A percentile compares a stretch with the other conserved stretches of the same genome.
Conservation (phyloP, 2,797 vertebrate genomes). For the Varecia variegata region DNA sequence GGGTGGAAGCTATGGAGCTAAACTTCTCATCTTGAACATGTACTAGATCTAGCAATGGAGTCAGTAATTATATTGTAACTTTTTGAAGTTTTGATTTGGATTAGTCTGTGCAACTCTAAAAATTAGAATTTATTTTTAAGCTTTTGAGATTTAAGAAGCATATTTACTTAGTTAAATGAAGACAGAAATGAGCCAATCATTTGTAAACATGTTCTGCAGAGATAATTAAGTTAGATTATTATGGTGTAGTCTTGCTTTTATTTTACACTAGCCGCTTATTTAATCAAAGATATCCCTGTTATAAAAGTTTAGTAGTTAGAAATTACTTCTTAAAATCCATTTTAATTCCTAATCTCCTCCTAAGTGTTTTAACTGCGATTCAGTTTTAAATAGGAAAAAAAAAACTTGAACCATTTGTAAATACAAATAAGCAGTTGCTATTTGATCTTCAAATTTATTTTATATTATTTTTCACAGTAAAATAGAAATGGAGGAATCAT, state of each 20-base stretch:
- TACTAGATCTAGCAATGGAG: conserved; percentile 43
- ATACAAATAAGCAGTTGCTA: conserved; percentile 61
- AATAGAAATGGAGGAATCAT: conserved; percentile 66
- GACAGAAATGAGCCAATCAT: conserved; percentile 59
- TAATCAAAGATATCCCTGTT: conserved; percentile 77
- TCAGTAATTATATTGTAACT: neutral
- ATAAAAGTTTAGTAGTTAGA: conserved; percentile 69
- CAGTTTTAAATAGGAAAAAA: conserved; percentile 56
- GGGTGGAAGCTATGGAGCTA: conserved; percentile 76
- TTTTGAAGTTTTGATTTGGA: conserved; percentile 60
- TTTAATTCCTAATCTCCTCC: conserved; percentile 82
- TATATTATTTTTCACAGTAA: conserved; percentile 57
- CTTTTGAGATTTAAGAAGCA: conserved; percentile 45
- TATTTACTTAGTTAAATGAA: conserved; percentile 47
- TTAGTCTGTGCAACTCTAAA: neutral
- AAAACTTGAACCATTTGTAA: conserved; percentile 67
- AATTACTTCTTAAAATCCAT: conserved; percentile 74
- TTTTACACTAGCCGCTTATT: conserved; percentile 77
- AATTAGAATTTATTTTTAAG: neutral
- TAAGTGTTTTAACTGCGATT: conserved; percentile 76
- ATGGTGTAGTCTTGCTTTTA: conserved; percentile 79
- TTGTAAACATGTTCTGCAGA: conserved; percentile 64
- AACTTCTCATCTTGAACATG: conserved; percentile 81
- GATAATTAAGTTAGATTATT: conserved; percentile 78
- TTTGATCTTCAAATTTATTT: conserved; percentile 56